Evolutionary conservation across 1,140 invertebrate species (phyloP), one percentile per base, ranked within the genome.

Genomic region (Geopemphigus sp.): DNA sequence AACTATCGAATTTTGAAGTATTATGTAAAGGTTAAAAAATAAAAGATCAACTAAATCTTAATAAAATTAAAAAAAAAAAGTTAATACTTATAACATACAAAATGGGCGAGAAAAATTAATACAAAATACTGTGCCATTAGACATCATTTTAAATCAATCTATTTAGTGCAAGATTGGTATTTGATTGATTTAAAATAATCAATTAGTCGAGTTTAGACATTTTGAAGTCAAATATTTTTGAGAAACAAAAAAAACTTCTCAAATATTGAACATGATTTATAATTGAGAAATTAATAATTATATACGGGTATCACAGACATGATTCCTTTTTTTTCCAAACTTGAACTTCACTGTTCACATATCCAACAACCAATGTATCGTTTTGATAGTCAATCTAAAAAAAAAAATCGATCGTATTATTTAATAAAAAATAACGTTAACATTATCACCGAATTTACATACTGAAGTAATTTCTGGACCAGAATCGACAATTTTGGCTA

Each of bases 391-490:
- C 74, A 47, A 78, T 78, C 74, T 78, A 47, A 47, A 4, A 8
- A 47, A 4, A 8, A 39, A 78, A 47, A 61, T 57, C 0, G 59
- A 39, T 59, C 45, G 15, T 24, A 39, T 59, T 5, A 4, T 17
- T 59, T 45, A 24, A 4, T 76, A 59, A 15, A 57, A 12, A 26
- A 76, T 11, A 0, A 22, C 11, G 3, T 14, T 2, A n/a, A 12
- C 32, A 39, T 32, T 64, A 39, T 39, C 6, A 15, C 32, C 15
- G 15, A 2, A 57, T 56, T 19, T 11, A 78, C 74, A 63, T 78
- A 78, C 74, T 26, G 74, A 78, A 24, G 74, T 78, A 19, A 78
- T 78, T 78, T 78, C 74, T n/a, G 74, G 26, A 29, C 74, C 57
- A 11, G 39, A 78, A 63, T 50, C 39, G 15, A 45, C 8, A 50